Percentiles rank a stretch among this genome's conserved stretches.
Conservation (phyloP, 2,888 invertebrate genomes). For the Idaea biselata region DNA sequence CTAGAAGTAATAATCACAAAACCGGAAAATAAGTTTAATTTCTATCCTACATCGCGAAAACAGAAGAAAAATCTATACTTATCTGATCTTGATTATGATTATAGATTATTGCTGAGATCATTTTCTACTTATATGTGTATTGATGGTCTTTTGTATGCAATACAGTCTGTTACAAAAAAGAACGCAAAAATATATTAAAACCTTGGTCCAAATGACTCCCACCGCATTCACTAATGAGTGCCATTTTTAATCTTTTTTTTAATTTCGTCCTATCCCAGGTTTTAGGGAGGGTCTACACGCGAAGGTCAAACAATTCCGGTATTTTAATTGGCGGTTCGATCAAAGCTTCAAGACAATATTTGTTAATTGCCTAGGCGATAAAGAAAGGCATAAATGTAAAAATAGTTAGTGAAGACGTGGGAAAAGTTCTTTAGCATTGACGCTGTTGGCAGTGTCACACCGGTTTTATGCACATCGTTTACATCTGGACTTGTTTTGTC, state of each 20-base stretch:
- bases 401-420: not conserved
- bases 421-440: not conserved
- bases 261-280: constrained; percentile 13
- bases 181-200: not conserved
- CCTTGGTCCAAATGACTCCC: not conserved
- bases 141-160: not conserved
- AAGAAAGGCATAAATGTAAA: not conserved
- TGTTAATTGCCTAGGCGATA: not conserved
- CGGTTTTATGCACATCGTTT: not conserved
- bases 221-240: constrained; percentile 14
- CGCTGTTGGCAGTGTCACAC: not conserved
- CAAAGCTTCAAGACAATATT: constrained; percentile 21
- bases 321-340: constrained; percentile 38
- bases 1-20: too few species aligned
- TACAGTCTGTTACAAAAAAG: not conserved
- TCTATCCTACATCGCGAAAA: too few species aligned
- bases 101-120: not conserved
- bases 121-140: not conserved
- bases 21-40: too few species aligned
- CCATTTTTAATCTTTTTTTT: constrained; percentile 21
- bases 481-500: not conserved
- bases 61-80: too few species aligned
- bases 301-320: constrained; percentile 13
- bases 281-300: constrained; percentile 17
- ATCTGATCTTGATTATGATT: too few species aligned